Base-by-base conservation (phyloP, 2,797 vertebrate species). In the Luscinia megarhynchos region DNA sequence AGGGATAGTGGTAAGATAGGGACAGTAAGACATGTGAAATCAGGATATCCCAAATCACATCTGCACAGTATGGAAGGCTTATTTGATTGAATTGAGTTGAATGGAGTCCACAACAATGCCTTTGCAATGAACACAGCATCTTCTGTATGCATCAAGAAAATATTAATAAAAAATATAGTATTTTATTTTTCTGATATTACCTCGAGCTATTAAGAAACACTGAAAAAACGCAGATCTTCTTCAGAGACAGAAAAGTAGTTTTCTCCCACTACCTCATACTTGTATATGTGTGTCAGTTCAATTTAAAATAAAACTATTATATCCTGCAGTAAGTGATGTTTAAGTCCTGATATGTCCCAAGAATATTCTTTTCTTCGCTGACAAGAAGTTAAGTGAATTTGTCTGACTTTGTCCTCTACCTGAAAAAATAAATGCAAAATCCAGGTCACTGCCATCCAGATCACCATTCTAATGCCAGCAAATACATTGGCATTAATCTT, bases 121-220 rank as follows among this genome's bases (percentile, higher is more conserved):
- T 59, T 93, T n/a, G 34, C 23, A 78, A 67, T 30, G 22, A 78
- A 36, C 2, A 4, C 9, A n/a, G 7, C 4, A 8, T 58, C 3
- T 55, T 61, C 32, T 34, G 10, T 3, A 63, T 36, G 4, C 6
- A 63, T 54, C 29, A 58, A 40, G 19, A 64, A 91, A 81, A 66
- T 51, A 48, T 3, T 1, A 43, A 24, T 53, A 2, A 34, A 64
- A 80, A 74, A 34, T 10, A 3, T 3, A 10, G 4, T 1, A 36
- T 26, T 30, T 3, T 50, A 6, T 18, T 64, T 62, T 78, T 85
- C 54, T 57, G 3, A 48, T 85, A 12, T 3, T 72, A 30, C 3
- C 3, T 18, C 2, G 5, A 78, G 3, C 22, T 16, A 46, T 24
- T 45, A 5, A 72, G 24, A 81, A 90, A 50, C 12, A 48, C 6